Percentiles rank a stretch among this genome's conserved stretches.
phyloP scores from a whole-genome alignment of 2,113 vertebrate genomes.

The Mola mola region DNA sequence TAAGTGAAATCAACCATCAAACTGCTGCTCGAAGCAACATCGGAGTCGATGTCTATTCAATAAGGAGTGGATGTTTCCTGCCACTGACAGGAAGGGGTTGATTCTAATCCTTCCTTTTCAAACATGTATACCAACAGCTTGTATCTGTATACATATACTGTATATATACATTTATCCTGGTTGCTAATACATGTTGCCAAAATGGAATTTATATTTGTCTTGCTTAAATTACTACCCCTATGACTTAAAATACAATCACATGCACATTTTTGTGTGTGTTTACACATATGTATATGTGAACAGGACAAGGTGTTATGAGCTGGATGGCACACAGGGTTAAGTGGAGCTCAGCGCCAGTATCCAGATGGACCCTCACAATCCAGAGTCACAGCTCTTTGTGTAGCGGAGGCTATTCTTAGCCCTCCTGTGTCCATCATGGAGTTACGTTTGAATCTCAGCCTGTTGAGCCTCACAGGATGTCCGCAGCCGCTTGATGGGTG shows the following conservation, averaged over 20 bases:
- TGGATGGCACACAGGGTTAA: constrained; percentile 13
- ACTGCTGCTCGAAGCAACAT: constrained; percentile 36
- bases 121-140: constrained; percentile 25
- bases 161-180: no score
- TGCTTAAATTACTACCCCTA: no score
- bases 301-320: constrained; percentile 2
- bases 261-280: not conserved
- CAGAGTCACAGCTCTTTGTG: constrained; percentile 69
- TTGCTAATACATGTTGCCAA: no score
- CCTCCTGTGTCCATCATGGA: constrained; percentile 11
- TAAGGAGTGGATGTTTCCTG: constrained; percentile 66
- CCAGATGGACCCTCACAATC: constrained; percentile 48
- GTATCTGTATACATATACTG: no score
- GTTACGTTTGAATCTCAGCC: constrained; percentile 17
- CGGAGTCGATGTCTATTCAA: constrained; percentile 67
- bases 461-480: not conserved
- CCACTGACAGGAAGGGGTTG: constrained; percentile 50
- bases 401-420: constrained; percentile 67
- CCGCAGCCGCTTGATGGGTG: constrained; percentile 14
- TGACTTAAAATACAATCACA: no score
- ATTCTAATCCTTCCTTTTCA: constrained; percentile 47
- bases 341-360: constrained; percentile 42
- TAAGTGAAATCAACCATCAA: constrained; percentile 44
- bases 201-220: no score
- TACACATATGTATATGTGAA: constrained; percentile 1